A percentile compares a stretch with the other conserved stretches of the same genome.
Evolutionary conservation across 2,113 vertebrate genomes (phyloP).

Genomic region (Columbina picui): DNA sequence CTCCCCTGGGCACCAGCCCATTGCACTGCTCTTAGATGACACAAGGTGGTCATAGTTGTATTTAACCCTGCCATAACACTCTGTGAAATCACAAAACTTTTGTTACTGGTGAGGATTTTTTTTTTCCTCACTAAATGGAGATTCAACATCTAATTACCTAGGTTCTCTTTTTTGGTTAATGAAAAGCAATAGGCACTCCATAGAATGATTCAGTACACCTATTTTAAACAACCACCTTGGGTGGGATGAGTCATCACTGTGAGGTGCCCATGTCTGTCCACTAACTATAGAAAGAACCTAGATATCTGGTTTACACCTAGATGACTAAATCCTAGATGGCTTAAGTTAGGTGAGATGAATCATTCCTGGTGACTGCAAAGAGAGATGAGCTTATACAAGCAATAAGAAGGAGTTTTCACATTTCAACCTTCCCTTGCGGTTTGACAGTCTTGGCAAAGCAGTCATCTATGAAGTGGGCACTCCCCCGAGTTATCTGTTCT

Average conservation of each 20-base stretch:
- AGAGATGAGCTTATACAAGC: neutral
- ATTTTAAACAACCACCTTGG: neutral
- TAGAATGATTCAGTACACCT: neutral
- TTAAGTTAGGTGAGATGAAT: neutral
- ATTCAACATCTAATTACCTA: neutral
- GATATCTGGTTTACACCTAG: neutral
- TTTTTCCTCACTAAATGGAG: neutral
- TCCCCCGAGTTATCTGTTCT: fast-evolving
- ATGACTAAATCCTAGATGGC: neutral
- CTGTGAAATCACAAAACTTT: neutral
- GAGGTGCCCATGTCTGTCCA: neutral
- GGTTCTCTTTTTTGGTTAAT: neutral
- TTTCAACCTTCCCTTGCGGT: neutral
- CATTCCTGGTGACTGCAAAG: neutral
- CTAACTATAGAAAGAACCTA: neutral
- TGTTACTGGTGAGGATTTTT: neutral
- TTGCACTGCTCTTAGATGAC: neutral
- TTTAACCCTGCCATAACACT: neutral
- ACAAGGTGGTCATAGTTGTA: neutral
- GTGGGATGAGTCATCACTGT: neutral
- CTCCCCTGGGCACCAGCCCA: neutral
- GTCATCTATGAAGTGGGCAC: neutral
- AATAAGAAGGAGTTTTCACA: neutral
- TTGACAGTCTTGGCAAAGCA: neutral
- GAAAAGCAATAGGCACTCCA: neutral